phyloP scores from a whole-genome alignment of 2,888 invertebrate genomes.

The Hyalella azteca region DNA sequence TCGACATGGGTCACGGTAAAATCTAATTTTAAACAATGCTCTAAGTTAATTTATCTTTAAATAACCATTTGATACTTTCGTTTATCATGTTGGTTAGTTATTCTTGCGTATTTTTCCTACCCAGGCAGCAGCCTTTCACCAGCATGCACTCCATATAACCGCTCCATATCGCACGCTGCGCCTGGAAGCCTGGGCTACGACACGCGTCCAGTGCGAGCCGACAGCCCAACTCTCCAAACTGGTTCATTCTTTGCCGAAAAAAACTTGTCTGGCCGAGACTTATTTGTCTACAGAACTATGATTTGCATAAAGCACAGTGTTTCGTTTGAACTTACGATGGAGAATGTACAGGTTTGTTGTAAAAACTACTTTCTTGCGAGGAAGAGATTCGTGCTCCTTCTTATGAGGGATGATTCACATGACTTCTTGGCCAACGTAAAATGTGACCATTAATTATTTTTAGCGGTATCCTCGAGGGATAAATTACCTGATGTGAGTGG shows the following conservation, averaged over 20 bases:
- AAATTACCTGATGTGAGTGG: too few relatives aligned
- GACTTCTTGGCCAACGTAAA: too few relatives aligned
- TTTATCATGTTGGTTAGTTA: too few relatives aligned
- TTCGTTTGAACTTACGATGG: not conserved
- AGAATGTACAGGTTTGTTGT: constrained; percentile 11
- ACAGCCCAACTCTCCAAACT: constrained; percentile 6
- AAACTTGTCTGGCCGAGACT: constrained; percentile 26
- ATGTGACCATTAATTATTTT: too few relatives aligned
- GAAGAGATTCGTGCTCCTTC: not conserved
- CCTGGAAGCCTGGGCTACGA: not conserved
- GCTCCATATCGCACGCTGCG: not conserved
- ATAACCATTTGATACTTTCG: too few relatives aligned
- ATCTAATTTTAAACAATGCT: too few relatives aligned
- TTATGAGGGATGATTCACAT: not conserved
- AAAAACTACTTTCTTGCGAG: not conserved
- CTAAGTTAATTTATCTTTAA: too few relatives aligned
- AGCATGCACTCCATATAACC: not conserved
- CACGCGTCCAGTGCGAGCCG: not conserved
- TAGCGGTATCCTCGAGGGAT: too few relatives aligned
- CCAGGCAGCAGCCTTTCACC: not conserved
- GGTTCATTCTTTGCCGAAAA: constrained; percentile 4
- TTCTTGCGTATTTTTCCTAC: too few relatives aligned
- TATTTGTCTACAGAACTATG: constrained; percentile 35
- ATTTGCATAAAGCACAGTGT: constrained; percentile 25
- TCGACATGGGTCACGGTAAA: too few relatives aligned